Conservation (phyloP, 2,113 vertebrate genomes). For the Spilogale gracilis region DNA sequence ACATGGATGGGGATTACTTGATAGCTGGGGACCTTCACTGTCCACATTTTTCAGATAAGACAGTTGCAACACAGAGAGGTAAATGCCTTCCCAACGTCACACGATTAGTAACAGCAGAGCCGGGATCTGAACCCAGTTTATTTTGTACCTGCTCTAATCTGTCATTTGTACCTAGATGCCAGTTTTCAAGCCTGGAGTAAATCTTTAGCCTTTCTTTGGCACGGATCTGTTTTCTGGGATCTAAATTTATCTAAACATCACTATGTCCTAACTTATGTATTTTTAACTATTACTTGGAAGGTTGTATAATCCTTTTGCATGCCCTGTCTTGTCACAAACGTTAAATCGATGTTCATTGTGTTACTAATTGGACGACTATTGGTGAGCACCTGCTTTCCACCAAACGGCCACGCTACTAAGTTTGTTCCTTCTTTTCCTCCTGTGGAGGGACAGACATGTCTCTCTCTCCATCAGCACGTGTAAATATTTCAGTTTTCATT, state of each 20-base stretch:
- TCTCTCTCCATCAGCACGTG: not conserved
- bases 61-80: not conserved
- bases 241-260: not conserved
- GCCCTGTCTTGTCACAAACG: not conserved
- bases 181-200: not conserved
- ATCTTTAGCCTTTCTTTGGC: not conserved
- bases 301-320: not conserved
- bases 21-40: not conserved
- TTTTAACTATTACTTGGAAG: not conserved
- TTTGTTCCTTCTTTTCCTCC: not conserved
- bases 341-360: not conserved
- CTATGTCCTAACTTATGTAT: not conserved
- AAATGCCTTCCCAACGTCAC: not conserved
- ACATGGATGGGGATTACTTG: not conserved
- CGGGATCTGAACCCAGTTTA: not conserved
- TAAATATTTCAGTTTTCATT: not conserved
- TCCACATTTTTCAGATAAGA: not conserved
- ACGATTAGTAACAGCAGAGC: not conserved
- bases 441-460: not conserved
- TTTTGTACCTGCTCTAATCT: not conserved
- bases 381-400: not conserved
- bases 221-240: not conserved
- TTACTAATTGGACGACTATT: not conserved
- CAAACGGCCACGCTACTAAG: not conserved
- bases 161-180: not conserved